These are phyloP conservation scores for Ypsolopha scabrella DNA, from an alignment of 2,888 invertebrate species.

Conservation along the genomic window DNA sequence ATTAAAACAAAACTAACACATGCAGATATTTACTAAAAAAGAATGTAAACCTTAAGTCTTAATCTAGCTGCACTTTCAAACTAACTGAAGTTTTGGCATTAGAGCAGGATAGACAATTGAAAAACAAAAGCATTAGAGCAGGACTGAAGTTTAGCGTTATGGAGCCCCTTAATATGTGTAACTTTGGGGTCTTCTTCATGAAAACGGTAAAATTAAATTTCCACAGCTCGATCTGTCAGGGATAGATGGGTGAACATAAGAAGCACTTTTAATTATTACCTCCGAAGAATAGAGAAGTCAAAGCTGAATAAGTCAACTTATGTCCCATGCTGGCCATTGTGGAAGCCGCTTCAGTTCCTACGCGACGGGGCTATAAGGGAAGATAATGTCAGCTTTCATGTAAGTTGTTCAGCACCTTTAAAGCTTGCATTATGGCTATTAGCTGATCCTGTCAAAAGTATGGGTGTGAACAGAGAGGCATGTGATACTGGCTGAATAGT, in stretches of 20 bases:
- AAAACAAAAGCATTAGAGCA: too few species aligned
- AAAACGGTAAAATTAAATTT: too few species aligned
- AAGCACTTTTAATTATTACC: slow-evolving; percentile 56
- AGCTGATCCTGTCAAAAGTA: background rate
- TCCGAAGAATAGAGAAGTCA: slow-evolving; percentile 43
- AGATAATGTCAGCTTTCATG: slow-evolving; percentile 23
- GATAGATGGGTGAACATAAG: slow-evolving; percentile 62
- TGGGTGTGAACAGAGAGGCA: background rate
- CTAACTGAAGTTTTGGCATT: too few species aligned
- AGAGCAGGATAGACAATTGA: too few species aligned
- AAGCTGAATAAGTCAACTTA: slow-evolving; percentile 23
- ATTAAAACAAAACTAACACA: too few species aligned
- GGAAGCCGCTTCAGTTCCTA: slow-evolving; percentile 54
- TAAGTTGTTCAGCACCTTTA: slow-evolving; percentile 9
- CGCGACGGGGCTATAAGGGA: slow-evolving; percentile 32
- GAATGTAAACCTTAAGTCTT: too few species aligned
- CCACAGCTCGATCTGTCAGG: slow-evolving; percentile 47
- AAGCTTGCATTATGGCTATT: background rate
- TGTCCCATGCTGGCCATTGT: slow-evolving; percentile 57
- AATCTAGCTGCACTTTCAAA: too few species aligned
- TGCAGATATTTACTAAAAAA: too few species aligned
- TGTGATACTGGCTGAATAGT: too few species aligned
- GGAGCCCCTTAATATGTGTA: too few species aligned
- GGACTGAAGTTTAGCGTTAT: too few species aligned
- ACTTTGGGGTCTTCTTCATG: too few species aligned